Percentiles rank a stretch among this genome's conserved stretches.
These are phyloP conservation scores for Trachelus troglodyta DNA, from an alignment of 2,888 invertebrate species.

Conservation along the genomic window DNA sequence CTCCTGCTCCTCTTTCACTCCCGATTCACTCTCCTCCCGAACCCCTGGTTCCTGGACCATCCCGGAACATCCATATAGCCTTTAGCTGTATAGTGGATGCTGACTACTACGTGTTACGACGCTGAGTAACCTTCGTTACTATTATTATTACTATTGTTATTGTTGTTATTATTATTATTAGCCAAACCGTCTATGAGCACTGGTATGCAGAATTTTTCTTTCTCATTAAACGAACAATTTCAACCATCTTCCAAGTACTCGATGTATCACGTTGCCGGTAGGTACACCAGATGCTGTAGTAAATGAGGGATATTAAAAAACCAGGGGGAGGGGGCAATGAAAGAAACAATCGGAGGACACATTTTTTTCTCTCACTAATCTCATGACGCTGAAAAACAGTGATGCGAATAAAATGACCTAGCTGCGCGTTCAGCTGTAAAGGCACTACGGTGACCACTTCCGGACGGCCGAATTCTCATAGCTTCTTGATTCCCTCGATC, in stretches of 20 bases:
- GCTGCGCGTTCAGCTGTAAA: conserved; percentile 44
- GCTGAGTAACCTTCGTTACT: neutral
- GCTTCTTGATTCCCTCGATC: conserved; percentile 8
- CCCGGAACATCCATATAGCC: conserved; percentile 3
- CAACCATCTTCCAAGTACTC: neutral
- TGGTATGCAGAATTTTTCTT: neutral
- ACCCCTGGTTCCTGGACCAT: conserved; percentile 20
- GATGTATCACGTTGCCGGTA: neutral
- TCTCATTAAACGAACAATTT: neutral
- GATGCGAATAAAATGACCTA: conserved; percentile 41
- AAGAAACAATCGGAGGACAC: conserved; percentile 3
- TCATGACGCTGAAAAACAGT: neutral
- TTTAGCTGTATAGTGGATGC: neutral
- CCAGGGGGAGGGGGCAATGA: neutral
- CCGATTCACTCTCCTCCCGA: conserved; percentile 17
- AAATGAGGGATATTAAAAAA: neutral
- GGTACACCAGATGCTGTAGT: neutral
- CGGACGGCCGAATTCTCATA: conserved; percentile 38
- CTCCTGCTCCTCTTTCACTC: neutral
- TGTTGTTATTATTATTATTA: neutral
- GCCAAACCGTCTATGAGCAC: neutral
- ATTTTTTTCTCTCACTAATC: neutral
- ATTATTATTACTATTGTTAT: neutral
- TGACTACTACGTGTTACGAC: neutral
- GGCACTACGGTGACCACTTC: conserved; percentile 35